These are phyloP conservation scores for Piezodorus guildinii DNA, from an alignment of 1,140 invertebrate species.

Conservation along the genomic window DNA sequence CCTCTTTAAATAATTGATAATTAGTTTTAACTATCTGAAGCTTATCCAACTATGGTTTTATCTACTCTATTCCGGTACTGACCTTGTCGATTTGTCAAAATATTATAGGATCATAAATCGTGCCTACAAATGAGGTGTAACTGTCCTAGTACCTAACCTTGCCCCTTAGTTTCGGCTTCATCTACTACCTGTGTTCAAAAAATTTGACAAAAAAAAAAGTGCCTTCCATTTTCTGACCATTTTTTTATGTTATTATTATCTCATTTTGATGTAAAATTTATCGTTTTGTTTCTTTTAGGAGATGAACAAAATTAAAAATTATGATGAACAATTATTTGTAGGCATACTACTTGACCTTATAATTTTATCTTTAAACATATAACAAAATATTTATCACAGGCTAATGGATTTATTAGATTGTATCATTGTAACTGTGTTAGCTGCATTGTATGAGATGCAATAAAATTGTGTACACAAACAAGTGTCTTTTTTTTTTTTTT, in stretches of 20 bases:
- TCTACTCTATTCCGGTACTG: conserved; percentile 12
- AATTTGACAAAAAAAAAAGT: conserved; percentile 26
- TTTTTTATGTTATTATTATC: conserved; percentile 19
- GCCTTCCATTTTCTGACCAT: conserved; percentile 29
- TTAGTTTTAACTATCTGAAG: conserved; percentile 10
- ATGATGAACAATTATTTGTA: conserved; percentile 21
- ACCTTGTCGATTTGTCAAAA: conserved; percentile 4
- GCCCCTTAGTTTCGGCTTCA: conserved; percentile 16
- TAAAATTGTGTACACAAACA: conserved; percentile 27
- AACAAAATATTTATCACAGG: conserved; percentile 25
- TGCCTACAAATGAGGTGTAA: conserved; percentile 25
- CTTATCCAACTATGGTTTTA: conserved; percentile 1
- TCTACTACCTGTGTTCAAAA: conserved; percentile 24
- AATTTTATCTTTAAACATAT: conserved; percentile 17
- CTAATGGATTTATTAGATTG: conserved; percentile 27
- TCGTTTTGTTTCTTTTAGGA: conserved; percentile 2
- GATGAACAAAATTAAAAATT: background rate
- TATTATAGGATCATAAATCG: conserved; percentile 18
- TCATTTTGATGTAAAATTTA: background rate
- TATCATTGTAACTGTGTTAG: conserved; percentile 29
- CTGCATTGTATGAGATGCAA: conserved; percentile 28
- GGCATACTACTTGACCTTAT: conserved; percentile 18
- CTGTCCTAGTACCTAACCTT: conserved; percentile 1
- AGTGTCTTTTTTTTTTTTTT: background rate
- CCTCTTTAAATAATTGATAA: conserved; percentile 1